Base-by-base conservation (phyloP, 2,113 vertebrate species). In the Chelonoidis abingdonii region DNA sequence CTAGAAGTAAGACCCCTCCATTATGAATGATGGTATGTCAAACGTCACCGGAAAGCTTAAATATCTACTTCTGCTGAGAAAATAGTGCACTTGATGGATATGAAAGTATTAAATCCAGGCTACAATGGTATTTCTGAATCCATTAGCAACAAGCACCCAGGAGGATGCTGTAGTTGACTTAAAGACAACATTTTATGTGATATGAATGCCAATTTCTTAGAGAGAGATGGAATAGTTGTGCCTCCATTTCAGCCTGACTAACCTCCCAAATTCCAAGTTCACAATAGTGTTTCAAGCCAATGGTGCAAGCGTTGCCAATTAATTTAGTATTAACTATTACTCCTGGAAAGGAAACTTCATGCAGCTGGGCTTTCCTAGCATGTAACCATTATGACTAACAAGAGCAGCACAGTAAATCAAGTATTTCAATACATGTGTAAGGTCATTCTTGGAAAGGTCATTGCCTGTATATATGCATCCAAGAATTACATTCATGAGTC, bases 41-140 rank as follows among this genome's bases (percentile, higher is more conserved):
- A 97, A 98, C 97, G 97, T 98, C 93, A 97, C 89, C 96, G 96
- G 95, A 97, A 97, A 91, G 86, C 92, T 94, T 98, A 97, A 97
- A 98, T 97, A 97, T 97, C 93, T 82, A 25, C 97, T 96, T 97
- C 92, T 97, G 89, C 94, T 93, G 92, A 97, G 96, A 97, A 98
- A 94, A 95, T 83, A 93, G 79, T 82, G 35, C 56, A 79, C 17
- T 96, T 97, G 8, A 97, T 96, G 93, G 97, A 97, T 97, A 97
- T 97, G 96, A 97, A 98, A 98, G 86, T 96, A 97, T 98, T 98
- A 97, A 98, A 98, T 97, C 95, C 97, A 98, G 97, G 97, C 93
- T 95, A 97, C 95, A 97, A 95, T 59, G 95, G 97, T 97, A 98
- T 97, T 98, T 98, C 96, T 97, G 97, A 98, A 97, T 98, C 97